A percentile compares a stretch with the other conserved stretches of the same genome.
These are phyloP conservation scores for Lysandra coridon DNA, from an alignment of 2,888 invertebrate species.

Conservation along the genomic window DNA sequence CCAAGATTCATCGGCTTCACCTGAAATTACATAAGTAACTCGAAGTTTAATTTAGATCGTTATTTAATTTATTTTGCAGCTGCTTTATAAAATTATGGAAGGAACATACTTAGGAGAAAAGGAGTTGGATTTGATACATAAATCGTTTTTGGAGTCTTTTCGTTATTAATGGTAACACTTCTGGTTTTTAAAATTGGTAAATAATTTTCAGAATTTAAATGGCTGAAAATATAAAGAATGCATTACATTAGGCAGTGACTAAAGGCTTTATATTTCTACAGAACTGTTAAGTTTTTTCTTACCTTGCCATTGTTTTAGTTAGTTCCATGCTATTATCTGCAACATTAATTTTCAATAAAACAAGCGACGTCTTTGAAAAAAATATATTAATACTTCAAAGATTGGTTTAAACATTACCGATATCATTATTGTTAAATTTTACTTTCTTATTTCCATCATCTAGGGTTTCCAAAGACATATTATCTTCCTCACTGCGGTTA, in stretches of 20 bases:
- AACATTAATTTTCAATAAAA: conserved; percentile 22
- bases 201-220: background rate
- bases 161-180: conserved; percentile 20
- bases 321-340: conserved; percentile 16
- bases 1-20: conserved; percentile 65
- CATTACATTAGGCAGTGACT: background rate
- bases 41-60: background rate
- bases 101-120: conserved; percentile 58
- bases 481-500: conserved; percentile 32
- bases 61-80: background rate
- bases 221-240: background rate
- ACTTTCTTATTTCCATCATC: conserved; percentile 60
- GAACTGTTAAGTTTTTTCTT: background rate
- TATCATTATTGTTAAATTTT: conserved; percentile 56
- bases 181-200: conserved; percentile 4
- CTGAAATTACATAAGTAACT: conserved; percentile 44
- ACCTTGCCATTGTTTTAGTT: background rate
- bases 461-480: conserved; percentile 44
- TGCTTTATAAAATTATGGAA: conserved; percentile 6
- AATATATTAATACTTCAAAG: conserved; percentile 14
- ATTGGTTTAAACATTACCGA: conserved; percentile 54
- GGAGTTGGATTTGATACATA: conserved; percentile 52
- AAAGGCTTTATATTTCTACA: no score
- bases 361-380: background rate
- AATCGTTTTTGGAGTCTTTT: conserved; percentile 38